A percentile compares a stretch with the other conserved stretches of the same genome.
These are phyloP conservation scores for Cydia strobilella DNA, from an alignment of 1,140 invertebrate species.

Conservation along the genomic window DNA sequence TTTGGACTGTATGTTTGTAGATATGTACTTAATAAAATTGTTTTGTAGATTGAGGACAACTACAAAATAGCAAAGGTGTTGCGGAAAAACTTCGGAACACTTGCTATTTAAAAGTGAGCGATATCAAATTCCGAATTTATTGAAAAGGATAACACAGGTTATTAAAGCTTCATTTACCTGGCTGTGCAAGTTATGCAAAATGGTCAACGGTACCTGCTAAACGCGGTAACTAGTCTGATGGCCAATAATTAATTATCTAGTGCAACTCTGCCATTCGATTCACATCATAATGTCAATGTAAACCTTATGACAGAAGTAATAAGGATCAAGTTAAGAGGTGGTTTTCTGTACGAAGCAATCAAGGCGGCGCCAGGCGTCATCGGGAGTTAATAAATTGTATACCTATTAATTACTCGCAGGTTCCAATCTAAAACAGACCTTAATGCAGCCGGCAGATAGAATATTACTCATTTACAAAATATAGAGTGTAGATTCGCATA, in stretches of 20 bases:
- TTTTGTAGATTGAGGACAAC: no score
- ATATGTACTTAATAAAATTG: no score
- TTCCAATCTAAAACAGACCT: background rate
- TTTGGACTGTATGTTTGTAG: no score
- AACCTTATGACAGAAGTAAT: background rate
- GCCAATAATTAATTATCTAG: constrained; percentile 24
- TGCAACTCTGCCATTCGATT: background rate
- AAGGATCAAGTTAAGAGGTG: background rate
- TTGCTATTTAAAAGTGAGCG: no score
- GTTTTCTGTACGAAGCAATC: constrained; percentile 6
- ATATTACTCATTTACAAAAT: background rate
- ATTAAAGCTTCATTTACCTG: background rate
- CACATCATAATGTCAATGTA: background rate
- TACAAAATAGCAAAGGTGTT: no score
- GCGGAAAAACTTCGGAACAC: no score
- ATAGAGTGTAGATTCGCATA: background rate
- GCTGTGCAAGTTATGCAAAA: background rate
- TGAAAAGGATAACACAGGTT: background rate
- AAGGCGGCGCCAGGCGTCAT: constrained; percentile 24
- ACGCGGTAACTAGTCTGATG: constrained; percentile 17
- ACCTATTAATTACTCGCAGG: background rate
- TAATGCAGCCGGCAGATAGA: background rate
- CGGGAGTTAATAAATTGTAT: constrained; percentile 21
- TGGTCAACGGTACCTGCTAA: background rate
- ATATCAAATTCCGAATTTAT: no score